These are phyloP conservation scores for Orthosia gracilis DNA, from an alignment of 2,888 invertebrate species.

Conservation along the genomic window DNA sequence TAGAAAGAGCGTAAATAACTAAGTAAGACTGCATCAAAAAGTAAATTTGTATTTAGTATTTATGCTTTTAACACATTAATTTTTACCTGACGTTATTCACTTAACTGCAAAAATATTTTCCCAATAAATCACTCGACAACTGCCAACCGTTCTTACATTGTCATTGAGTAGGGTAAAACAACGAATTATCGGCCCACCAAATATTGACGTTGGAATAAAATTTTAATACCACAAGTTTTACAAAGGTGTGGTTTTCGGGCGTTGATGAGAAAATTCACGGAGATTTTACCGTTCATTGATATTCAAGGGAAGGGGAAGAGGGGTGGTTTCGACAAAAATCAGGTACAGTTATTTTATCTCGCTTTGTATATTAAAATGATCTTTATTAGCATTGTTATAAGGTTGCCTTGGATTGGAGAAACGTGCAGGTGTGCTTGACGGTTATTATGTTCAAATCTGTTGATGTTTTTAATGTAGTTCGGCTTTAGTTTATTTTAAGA, in stretches of 20 bases:
- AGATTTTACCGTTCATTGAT: conserved; percentile 43
- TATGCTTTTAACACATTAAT: too few species aligned
- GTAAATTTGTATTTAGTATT: too few species aligned
- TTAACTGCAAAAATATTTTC: neutral
- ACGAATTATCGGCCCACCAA: conserved; percentile 25
- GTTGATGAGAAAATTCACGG: conserved; percentile 8
- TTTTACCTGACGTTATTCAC: neutral
- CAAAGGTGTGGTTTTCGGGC: conserved; percentile 3
- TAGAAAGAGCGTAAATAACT: too few species aligned
- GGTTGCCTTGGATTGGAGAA: neutral
- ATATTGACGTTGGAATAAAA: conserved; percentile 47
- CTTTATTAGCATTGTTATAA: neutral
- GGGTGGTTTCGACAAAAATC: neutral
- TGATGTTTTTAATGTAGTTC: neutral
- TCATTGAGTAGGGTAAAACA: conserved; percentile 43
- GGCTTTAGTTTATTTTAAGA: conserved; percentile 5
- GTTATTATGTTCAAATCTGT: conserved; percentile 20
- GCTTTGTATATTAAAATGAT: neutral
- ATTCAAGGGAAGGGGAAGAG: conserved; percentile 5
- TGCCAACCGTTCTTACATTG: conserved; percentile 6
- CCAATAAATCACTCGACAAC: conserved; percentile 3
- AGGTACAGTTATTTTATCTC: neutral
- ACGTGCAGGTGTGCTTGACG: conserved; percentile 7
- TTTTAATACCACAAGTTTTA: conserved; percentile 46
- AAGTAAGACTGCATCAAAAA: too few species aligned